Conservation (phyloP, 2,113 vertebrate genomes). For the Porphyrio hochstetteri region DNA sequence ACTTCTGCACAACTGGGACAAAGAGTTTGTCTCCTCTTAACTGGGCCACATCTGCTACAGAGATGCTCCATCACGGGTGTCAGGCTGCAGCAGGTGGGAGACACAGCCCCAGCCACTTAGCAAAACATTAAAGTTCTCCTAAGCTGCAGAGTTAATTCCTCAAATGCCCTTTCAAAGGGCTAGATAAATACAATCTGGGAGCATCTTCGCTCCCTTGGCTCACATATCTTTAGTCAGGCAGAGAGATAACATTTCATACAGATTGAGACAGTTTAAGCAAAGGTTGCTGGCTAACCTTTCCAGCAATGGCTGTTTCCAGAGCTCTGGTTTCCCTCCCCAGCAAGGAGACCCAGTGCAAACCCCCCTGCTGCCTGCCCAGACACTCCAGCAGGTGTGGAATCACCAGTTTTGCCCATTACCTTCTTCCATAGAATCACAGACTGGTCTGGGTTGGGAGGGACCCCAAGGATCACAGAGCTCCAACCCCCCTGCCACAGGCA, state of each 20-base stretch:
- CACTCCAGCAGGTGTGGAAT: background rate
- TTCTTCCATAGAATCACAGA: no score
- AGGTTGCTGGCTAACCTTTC: slow-evolving; percentile 64
- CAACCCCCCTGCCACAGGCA: no score
- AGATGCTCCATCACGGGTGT: background rate
- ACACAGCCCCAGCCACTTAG: slow-evolving; percentile 40
- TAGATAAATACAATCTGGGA: slow-evolving; percentile 73
- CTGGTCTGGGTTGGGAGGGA: no score
- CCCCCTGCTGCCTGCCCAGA: background rate
- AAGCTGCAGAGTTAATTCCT: slow-evolving; percentile 72
- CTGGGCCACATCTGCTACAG: rapidly evolving
- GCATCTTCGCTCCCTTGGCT: slow-evolving; percentile 63
- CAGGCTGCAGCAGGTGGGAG: background rate
- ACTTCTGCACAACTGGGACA: background rate
- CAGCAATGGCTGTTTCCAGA: background rate
- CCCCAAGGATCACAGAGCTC: no score
- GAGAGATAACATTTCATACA: slow-evolving; percentile 69
- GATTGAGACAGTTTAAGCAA: slow-evolving; percentile 67
- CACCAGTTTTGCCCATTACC: background rate
- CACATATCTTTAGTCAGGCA: slow-evolving; percentile 61
- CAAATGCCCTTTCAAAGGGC: slow-evolving; percentile 71
- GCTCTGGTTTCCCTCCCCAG: background rate
- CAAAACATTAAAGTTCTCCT: slow-evolving; percentile 47
- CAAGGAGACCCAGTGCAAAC: rapidly evolving
- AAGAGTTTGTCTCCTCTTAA: background rate